A percentile compares a stretch with the other conserved stretches of the same genome.
Conservation (phyloP, 2,888 invertebrate species). For the Nymphalis c-album region DNA sequence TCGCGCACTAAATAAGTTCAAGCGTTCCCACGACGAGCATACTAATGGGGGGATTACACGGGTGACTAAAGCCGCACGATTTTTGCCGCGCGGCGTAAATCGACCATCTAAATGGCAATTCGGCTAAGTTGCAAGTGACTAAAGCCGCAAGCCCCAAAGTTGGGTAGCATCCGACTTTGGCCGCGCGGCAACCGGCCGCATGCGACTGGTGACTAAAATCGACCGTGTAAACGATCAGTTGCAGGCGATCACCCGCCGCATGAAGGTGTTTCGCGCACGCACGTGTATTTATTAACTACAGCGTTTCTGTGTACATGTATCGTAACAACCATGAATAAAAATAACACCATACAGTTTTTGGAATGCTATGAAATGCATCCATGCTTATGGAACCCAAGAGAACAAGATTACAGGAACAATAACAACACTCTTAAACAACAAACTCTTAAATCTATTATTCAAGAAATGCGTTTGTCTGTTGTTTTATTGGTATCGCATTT, state of each 20-base stretch:
- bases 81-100: constrained; percentile 32
- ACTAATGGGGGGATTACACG: constrained; percentile 35
- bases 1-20: no score
- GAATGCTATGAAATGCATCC: constrained; percentile 40
- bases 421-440: no score
- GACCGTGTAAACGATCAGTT: constrained; percentile 36
- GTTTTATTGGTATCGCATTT: no score
- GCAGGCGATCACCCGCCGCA: constrained; percentile 38
- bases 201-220: constrained; percentile 45
- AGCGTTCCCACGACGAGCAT: no score
- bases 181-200: constrained; percentile 50
- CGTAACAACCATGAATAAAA: constrained; percentile 40
- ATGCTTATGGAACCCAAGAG: constrained; percentile 44
- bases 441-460: no score
- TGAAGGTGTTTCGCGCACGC: constrained; percentile 29
- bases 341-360: constrained; percentile 44
- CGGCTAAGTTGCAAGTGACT: constrained; percentile 8
- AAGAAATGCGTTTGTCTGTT: no score
- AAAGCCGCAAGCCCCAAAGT: constrained; percentile 48
- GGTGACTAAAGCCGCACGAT: constrained; percentile 42
- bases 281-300: constrained; percentile 8
- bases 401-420: constrained; percentile 45
- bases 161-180: constrained; percentile 51
- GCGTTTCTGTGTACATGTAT: constrained; percentile 34
- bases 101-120: constrained; percentile 8